Conservation (phyloP, 2,888 invertebrate species). For the Meliscaeva auricollis region DNA sequence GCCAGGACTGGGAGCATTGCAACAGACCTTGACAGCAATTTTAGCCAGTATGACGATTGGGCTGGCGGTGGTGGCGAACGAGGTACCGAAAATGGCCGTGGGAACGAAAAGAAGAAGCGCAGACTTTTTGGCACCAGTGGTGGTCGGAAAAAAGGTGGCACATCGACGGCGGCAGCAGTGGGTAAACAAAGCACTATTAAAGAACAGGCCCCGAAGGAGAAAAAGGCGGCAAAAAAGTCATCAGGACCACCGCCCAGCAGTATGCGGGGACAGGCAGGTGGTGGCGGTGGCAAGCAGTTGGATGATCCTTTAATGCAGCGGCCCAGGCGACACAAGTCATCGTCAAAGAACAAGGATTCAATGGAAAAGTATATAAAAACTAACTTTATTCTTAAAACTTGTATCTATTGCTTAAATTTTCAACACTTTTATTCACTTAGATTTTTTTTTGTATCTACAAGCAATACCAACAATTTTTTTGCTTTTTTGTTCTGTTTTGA, state of each 20-base stretch:
- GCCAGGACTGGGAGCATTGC: slow-evolving; percentile 81
- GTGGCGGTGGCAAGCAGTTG: slow-evolving; percentile 75
- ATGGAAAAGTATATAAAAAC: slow-evolving; percentile 71
- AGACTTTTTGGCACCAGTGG: slow-evolving; percentile 73
- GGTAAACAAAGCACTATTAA: slow-evolving; percentile 66
- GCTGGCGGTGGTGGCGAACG: slow-evolving; percentile 77
- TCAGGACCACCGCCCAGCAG: slow-evolving; percentile 82
- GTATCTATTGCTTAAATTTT: background rate
- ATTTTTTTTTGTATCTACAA: background rate
- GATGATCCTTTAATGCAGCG: slow-evolving; percentile 83
- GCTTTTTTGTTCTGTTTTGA: too few relatives aligned
- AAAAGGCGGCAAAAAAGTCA: slow-evolving; percentile 82
- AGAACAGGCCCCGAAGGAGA: slow-evolving; percentile 71
- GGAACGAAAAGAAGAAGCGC: slow-evolving; percentile 65
- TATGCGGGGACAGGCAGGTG: slow-evolving; percentile 77
- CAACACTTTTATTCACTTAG: background rate
- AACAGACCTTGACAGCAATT: slow-evolving; percentile 82
- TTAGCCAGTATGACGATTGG: slow-evolving; percentile 83
- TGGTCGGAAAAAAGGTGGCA: slow-evolving; percentile 57
- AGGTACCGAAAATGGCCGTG: slow-evolving; percentile 50
- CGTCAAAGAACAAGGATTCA: slow-evolving; percentile 77
- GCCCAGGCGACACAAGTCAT: slow-evolving; percentile 79
- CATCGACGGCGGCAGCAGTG: background rate
- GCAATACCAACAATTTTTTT: too few relatives aligned
- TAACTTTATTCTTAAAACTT: background rate